Evolutionary conservation across 2,113 vertebrate species (phyloP), one percentile per base, ranked within the genome.

Genomic region (Anas platyrhynchos): DNA sequence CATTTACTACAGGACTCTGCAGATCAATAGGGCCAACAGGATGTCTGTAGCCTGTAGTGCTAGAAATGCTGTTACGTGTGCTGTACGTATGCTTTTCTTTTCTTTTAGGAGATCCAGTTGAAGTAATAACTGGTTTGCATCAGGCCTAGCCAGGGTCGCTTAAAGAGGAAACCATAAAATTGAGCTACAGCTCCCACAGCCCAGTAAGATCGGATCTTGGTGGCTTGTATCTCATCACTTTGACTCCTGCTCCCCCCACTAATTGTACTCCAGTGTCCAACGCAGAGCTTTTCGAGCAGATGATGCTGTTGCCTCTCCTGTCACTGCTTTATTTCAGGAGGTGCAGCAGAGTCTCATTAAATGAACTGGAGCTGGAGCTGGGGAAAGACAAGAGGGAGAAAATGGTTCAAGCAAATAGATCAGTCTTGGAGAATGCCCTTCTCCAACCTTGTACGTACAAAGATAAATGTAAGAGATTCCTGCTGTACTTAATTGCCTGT

Each of bases 401-500:
- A 32, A 27, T 27, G 7, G 3, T 56, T 72, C 61, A 86, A 83
- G 32, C 6, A 77, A 54, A 4, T 50, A 13, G 11, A 50, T 41
- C 22, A 27, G 5, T 54, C 36, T 76, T 46, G 27, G 58, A 80
- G n/a, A 56, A 68, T 36, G 17, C 7, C 4, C 8, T 83, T 83
- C 12, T 83, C 4, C 22, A 27, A 41, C 11, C 5, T 50, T 34
- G 3, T 29, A 7, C 1, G 0, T 55, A n/a, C 2, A 7, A 36
- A 50, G 6, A 26, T 32, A 23, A 27, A 5, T 13, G 23, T 16
- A 21, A 18, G 38, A 67, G n/a, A 59, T 10, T 7, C 5, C 4
- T 6, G 4, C 26, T 91, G 68, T 83, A 18, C 15, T 31, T 14
- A 16, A 69, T 10, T 86, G 17, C 8, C 11, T 21, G 17, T 73